Base-by-base conservation (phyloP, 2,888 invertebrate genomes). In the Latrodectus elegans region DNA sequence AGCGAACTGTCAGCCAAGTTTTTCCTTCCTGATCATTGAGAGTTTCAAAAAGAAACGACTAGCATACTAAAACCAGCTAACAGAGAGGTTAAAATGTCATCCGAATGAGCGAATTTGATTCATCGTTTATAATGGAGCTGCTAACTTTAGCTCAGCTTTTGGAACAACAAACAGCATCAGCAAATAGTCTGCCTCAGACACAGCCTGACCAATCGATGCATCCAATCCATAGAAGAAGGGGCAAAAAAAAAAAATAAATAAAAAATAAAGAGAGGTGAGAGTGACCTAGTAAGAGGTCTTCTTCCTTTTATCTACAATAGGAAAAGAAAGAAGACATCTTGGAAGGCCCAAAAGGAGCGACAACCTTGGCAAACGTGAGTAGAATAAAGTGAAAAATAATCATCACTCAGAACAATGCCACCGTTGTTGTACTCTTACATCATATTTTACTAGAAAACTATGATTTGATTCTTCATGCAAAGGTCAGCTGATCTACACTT, bases 251-350 rank as follows among this genome's bases (percentile, higher is more conserved):
- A 74, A 67, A 38, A 75, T 73, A 51, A 73, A 38, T 26, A 26
- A 8, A 12, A 73, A 65, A 65, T 52, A 72, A 67, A 73, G 65
- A 60, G 12, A 75, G 74, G 53, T 73, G 68, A 82, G 82, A 75
- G 73, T 82, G 82, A 82, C 82, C 82, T 68, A 82, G 75, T 74
- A 82, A 82, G 60, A 75, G 80, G 80, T 80, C 80, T 72, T 80
- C 64, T 71, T 80, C 60, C 26, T 77, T 15, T 26, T 22, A 22
- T 60, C n/a, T 15, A 15, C 67, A n/a, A 75, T 68, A 60, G 68
- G 82, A 75, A 70, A 55, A 51, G 52, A 83, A 64, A 83, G 64
- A 71, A 17, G 38, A 17, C 26, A 53, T 22, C 71, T 71, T 71
- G 75, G 10, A n/a, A 26, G 53, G 60, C 38, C 49, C 49, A 76